Percentiles rank a stretch among this genome's conserved stretches.
Evolutionary conservation across 1,140 invertebrate genomes (phyloP).

Genomic region (Adelges cooleyi): DNA sequence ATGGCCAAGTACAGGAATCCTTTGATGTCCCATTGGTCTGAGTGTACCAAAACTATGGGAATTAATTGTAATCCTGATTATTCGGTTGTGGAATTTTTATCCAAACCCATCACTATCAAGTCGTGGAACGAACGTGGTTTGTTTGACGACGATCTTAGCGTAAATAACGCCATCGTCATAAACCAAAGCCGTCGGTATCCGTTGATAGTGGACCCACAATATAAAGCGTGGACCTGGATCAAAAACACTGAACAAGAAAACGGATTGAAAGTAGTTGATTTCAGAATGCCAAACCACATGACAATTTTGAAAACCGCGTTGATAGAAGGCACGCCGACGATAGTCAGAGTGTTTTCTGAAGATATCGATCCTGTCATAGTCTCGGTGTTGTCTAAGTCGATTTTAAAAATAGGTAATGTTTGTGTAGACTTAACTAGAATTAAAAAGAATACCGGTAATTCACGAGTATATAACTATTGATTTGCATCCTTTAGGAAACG

Average conservation of each 20-base stretch:
- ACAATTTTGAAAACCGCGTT: slow-evolving; percentile 66
- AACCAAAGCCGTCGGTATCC: slow-evolving; percentile 73
- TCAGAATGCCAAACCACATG: slow-evolving; percentile 70
- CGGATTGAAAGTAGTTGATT: slow-evolving; percentile 66
- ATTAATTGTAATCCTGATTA: slow-evolving; percentile 54
- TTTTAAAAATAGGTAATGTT: neutral
- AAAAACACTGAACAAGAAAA: slow-evolving; percentile 87
- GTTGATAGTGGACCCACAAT: slow-evolving; percentile 92
- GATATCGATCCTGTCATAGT: slow-evolving; percentile 71
- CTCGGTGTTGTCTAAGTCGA: neutral
- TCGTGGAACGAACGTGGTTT: slow-evolving; percentile 81
- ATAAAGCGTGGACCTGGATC: slow-evolving; percentile 89
- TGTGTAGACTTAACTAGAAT: too few relatives aligned
- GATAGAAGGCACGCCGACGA: slow-evolving; percentile 65
- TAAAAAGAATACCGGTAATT: too few relatives aligned
- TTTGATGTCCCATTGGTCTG: slow-evolving; percentile 51
- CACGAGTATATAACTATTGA: too few relatives aligned
- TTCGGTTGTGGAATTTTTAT: slow-evolving; percentile 48
- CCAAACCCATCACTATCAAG: slow-evolving; percentile 69
- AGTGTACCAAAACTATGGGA: slow-evolving; percentile 36
- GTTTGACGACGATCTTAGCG: slow-evolving; percentile 78
- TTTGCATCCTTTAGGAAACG: neutral
- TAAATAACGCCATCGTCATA: slow-evolving; percentile 90
- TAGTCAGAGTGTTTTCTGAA: slow-evolving; percentile 76
- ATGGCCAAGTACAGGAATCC: slow-evolving; percentile 61